Base-by-base conservation (phyloP, 2,888 invertebrate genomes). In the Nipponacmea schrenckii region DNA sequence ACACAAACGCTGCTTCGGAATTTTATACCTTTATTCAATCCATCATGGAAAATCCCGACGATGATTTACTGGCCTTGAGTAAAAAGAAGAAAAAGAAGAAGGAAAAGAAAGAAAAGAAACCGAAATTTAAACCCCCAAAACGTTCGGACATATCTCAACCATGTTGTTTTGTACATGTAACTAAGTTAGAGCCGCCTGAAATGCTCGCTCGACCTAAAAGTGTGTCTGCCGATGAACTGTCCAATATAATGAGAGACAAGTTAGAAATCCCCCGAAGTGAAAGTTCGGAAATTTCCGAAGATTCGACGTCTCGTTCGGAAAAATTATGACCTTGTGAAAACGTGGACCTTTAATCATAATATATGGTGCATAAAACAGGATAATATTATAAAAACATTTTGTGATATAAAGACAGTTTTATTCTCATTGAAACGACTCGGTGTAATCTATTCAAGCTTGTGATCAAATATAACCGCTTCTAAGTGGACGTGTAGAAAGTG, bases 131-230 rank as follows among this genome's bases (percentile, higher is more conserved):
- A 63, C 89, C 93, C 74, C 94, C 94, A 26, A 92, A 93, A 67
- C 95, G 95, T 88, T 92, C 92, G 73, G 94, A 94, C 88, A 95
- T 95, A 80, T 94, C 94, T 65, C 93, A 93, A 86, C 95, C 95
- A 0, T 95, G 94, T 86, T 94, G 94, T 85, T 95, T 95, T 88
- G 93, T 94, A 81, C 95, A 95, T 87, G 93, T 95, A 77, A 94
- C 94, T 68, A 93, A 93, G 81, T 92, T 95, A 64, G 93, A 94
- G 75, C 75, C 80, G 31, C 80, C 81, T 7, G 76, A 66, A 62
- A 70, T 76, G 46, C 74, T 72, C 39, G 74, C 73, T 15, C 73
- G 69, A 15, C 76, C 76, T 20, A 71, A 71, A 46, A 66, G 72
- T 62, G 63, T 72, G 27, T 64, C 71, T 4, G 72, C 27, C 20